Base-by-base conservation (phyloP, 1,140 invertebrate species). In the Scaptomyza graminum region DNA sequence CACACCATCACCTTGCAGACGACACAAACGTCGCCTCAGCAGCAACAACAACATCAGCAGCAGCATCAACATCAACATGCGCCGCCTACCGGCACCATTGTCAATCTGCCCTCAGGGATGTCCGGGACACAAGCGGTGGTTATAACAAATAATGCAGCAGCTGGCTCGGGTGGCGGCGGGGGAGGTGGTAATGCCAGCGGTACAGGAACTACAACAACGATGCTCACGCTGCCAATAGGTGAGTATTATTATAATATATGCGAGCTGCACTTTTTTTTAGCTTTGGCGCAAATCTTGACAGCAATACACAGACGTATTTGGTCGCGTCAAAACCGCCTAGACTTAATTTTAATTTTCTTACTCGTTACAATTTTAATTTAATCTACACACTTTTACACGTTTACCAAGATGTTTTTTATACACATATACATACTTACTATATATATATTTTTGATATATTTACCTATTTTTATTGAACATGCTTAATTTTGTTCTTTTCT, bases 181-280 rank as follows among this genome's bases (percentile, higher is more conserved):
- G 43, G 50, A 34, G 64, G 49, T 11, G 34, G 47, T 15, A 69
- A 54, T 28, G 68, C 61, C 12, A 77, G 69, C 16, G 81, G 80
- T 39, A 34, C 81, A 9, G 76, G 73, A n/a, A 62, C 74, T 18
- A 88, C 83, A 31, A 89, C 84, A 3, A 92, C 93, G 1, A 92
- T 94, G 72, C 91, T 94, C 18, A 94, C 93, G 47, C 82, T 94
- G 69, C 94, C 94, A 66, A 93, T 94, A 68, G 93, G 95, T 94
- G 92, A 94, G 93, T 94, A 28, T 12, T 15, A 1, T 13, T 28
- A 37, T 11, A 37, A 9, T 28, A 34, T 18, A 49, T 59, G 5
- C 22, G 31, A 39, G 43, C 34, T 55, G 15, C 12, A 16, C 37
- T 11, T 12, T 5, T 22, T 25, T 31, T 22, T 15, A 28, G 47